Base-by-base conservation (phyloP, 2,797 vertebrate genomes). In the Cephalopachus bancanus region DNA sequence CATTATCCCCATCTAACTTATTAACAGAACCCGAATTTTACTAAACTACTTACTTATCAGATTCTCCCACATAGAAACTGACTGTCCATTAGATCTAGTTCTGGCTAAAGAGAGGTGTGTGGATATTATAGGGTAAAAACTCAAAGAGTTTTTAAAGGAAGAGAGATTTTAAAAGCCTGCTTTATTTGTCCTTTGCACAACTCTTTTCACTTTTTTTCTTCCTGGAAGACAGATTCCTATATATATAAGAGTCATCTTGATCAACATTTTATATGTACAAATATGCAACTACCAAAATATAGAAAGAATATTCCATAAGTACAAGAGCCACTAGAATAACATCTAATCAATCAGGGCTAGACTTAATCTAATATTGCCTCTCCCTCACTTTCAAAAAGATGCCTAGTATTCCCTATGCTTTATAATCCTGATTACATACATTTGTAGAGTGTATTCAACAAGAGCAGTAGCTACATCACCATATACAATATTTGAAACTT, bases 91-190 rank as follows among this genome's bases (percentile, higher is more conserved):
- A 33, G 69, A 69, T 3, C 19, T 8, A 72, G 14, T 55, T 60
- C 67, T 67, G 16, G 74, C 1, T 30, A 33, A 37, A 20, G 26
- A 44, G 20, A 24, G 55, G 8, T 24, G 16, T 74, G 16, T 59
- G 4, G 19, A 28, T 60, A 17, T 44, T 51, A 44, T 3, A 83
- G 37, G 1, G 4, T 55, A 79, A 10, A 26, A 30, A 12, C 51
- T 83, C 49, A 37, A 65, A 85, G 20, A 57, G 8, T 0, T 53
- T 94, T 91, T 76, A 15, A n/a, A 88, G 81, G 44, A 94, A 96
- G 37, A 49, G 22, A 94, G 2, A 55, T 55, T 62, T 28, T 44
- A 12, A 37, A 80, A 59, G 26, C 14, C 51, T 51, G 10, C 1
- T 76, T 10, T 62, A 19, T 59, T 44, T 92, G 1, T 65, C 28